Evolutionary conservation across 2,113 vertebrate genomes (phyloP).

Genomic region (Festucalex cinctus): DNA sequence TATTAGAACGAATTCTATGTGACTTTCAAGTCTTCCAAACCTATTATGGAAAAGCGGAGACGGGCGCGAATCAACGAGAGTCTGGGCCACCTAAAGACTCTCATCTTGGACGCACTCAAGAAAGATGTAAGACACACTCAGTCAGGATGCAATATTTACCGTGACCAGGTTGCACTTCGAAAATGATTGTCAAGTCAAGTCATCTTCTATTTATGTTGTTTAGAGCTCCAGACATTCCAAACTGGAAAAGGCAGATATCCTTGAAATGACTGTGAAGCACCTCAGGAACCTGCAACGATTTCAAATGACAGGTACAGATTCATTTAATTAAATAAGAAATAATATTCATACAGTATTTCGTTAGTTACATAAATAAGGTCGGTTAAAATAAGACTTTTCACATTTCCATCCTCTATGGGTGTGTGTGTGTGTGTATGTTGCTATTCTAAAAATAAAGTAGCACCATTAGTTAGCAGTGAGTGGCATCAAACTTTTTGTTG

Average conservation of each 20-base stretch:
- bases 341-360: background rate
- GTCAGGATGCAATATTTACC: background rate
- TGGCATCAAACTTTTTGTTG: too few relatives aligned
- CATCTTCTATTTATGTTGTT: too few relatives aligned
- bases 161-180: background rate
- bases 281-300: constrained; percentile 87
- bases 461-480: too few relatives aligned
- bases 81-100: constrained; percentile 82
- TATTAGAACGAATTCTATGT: background rate
- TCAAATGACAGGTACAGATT: constrained; percentile 80
- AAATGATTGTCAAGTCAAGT: too few relatives aligned
- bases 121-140: constrained; percentile 80
- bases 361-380: too few relatives aligned
- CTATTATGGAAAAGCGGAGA: constrained; percentile 88
- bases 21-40: constrained; percentile 79
- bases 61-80: constrained; percentile 89
- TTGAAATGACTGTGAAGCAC: constrained; percentile 97
- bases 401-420: too few relatives aligned
- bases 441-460: too few relatives aligned
- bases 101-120: constrained; percentile 87
- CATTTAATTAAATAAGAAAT: background rate
- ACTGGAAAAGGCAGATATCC: constrained; percentile 93
- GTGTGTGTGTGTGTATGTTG: too few relatives aligned
- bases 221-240: constrained; percentile 95
- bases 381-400: too few relatives aligned